Base-by-base conservation (phyloP, 2,797 vertebrate genomes). In the Sarcoramphus papa region DNA sequence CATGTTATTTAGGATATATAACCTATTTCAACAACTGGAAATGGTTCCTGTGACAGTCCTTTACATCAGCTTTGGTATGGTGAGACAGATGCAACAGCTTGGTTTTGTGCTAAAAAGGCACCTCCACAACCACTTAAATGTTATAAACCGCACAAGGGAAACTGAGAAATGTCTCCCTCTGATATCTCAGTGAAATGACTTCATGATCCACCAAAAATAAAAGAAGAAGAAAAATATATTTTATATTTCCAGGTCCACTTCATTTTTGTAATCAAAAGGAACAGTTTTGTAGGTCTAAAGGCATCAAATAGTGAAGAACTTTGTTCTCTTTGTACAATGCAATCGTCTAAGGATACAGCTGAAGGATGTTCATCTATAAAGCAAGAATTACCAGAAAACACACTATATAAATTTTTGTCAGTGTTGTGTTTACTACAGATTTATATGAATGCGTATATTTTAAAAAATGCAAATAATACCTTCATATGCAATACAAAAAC, bases 401-500 rank as follows among this genome's bases (percentile, higher is more conserved):
- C 3, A 10, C 4, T 35, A 4, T 14, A 12, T 14, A 60, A 9
- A 1, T 60, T 88, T 90, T 63, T 50, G 9, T 47, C 27, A 67
- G 1, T 41, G 13, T 27, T 22, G 1, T 51, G 21, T 82, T 69
- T 79, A 21, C 5, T 67, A 48, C 3, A 56, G 27, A 70, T 79
- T 48, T 76, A 40, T 59, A 20, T 2, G 4, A 78, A 88, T 15
- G 9, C 1, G 31, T 69, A 13, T 53, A 70, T 82, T 53, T 4
- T 0, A 30, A 67, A 45, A 64, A 31, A 10, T 0, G 0, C 6
- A 72, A 83, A 48, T 40, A 41, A 69, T 20, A 16, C 7, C 5
- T 69, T 65, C 27, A 51, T 17, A 24, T 15, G 9, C 9, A 51
- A 51, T 40, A 28, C 7, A 47, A 83, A 88, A 69, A 20, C 2